Percentiles rank a stretch among this genome's conserved stretches.
Evolutionary conservation across 1,140 invertebrate species (phyloP).

Genomic region (Neelides sp.): DNA sequence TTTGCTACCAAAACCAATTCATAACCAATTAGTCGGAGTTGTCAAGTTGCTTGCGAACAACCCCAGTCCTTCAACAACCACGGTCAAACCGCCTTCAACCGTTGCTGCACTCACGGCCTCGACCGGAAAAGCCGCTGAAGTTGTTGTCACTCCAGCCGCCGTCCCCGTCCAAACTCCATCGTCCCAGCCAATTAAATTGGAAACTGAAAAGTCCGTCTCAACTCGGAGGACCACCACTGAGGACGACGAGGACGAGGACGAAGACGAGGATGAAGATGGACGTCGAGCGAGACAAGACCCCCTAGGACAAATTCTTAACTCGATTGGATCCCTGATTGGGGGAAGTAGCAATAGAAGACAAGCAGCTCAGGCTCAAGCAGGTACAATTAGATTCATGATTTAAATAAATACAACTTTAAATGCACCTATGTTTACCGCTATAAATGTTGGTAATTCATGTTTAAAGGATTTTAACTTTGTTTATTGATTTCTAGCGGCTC

Average conservation of each 20-base stretch:
- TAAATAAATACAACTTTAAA: too few relatives aligned
- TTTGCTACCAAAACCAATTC: slow-evolving; percentile 14
- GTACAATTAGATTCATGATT: too few relatives aligned
- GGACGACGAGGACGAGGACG: slow-evolving; percentile 5
- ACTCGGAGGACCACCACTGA: slow-evolving; percentile 1
- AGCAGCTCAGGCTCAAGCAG: slow-evolving; percentile 4
- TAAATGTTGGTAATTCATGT: too few relatives aligned
- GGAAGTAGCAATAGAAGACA: not conserved
- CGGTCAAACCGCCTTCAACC: not conserved
- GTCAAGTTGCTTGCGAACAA: slow-evolving; percentile 16
- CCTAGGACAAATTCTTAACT: not conserved
- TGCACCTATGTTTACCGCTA: too few relatives aligned
- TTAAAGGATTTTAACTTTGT: too few relatives aligned
- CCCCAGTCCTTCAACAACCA: not conserved
- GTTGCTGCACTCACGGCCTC: not conserved
- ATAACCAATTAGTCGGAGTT: slow-evolving; percentile 12
- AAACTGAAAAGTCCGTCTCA: not conserved
- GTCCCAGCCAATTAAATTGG: not conserved
- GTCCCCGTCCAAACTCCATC: not conserved
- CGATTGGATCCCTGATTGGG: not conserved
- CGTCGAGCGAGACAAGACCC: not conserved
- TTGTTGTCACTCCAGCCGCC: not conserved
- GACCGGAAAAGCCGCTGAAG: not conserved
- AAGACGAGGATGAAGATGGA: slow-evolving; percentile 7
- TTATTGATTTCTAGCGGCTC: not conserved